Conservation (phyloP, 2,888 invertebrate genomes). For the Amaurobius ferox region DNA sequence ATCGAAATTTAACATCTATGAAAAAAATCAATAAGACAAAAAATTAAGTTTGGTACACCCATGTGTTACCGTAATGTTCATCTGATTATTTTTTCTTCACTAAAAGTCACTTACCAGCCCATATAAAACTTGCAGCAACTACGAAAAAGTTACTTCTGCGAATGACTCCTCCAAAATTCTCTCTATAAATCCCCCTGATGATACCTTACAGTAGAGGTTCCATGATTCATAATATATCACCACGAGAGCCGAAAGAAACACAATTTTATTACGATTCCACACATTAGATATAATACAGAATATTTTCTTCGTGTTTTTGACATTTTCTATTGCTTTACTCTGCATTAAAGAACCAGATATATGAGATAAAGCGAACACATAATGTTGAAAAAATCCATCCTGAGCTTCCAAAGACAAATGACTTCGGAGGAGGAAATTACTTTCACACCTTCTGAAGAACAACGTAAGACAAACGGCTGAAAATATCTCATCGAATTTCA, state of each 20-base stretch:
- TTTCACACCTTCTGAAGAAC: background rate
- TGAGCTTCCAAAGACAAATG: conserved; percentile 14
- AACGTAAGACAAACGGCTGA: conserved; percentile 35
- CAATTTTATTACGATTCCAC: background rate
- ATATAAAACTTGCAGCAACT: too few species aligned
- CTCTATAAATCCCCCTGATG: background rate
- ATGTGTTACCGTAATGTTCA: too few species aligned
- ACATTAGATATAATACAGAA: background rate
- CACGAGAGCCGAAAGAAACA: background rate
- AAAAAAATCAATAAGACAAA: too few species aligned
- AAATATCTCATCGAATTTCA: conserved; percentile 43
- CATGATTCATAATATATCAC: background rate
- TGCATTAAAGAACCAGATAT: conserved; percentile 16
- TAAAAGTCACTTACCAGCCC: too few species aligned
- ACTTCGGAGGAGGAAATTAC: conserved; percentile 18
- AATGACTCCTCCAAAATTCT: background rate
- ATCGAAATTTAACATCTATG: too few species aligned
- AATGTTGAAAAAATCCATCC: background rate
- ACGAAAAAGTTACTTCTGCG: too few species aligned
- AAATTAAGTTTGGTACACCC: too few species aligned
- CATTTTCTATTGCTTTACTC: conserved; percentile 3
- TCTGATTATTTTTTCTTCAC: too few species aligned
- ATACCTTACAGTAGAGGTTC: background rate
- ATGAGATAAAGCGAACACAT: background rate
- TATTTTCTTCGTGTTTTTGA: background rate